Percentiles rank a stretch among this genome's conserved stretches.
Evolutionary conservation across 2,888 invertebrate genomes (phyloP).

Genomic region (Fissipunctia ypsillon): DNA sequence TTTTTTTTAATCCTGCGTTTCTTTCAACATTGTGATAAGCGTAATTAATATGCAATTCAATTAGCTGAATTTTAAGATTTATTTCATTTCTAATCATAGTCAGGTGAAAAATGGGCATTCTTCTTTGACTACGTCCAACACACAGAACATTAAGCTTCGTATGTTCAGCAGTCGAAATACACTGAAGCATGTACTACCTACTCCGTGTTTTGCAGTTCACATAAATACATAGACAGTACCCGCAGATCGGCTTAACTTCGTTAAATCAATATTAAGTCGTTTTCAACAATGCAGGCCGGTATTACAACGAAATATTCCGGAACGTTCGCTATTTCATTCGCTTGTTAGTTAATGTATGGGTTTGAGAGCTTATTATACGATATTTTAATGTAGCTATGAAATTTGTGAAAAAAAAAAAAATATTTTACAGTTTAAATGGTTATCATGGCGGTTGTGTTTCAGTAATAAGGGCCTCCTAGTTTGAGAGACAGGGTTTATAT

Average conservation of each 20-base stretch:
- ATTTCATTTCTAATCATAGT: no score
- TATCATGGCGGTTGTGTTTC: not conserved
- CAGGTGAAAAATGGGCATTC: no score
- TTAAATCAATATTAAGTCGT: constrained; percentile 69
- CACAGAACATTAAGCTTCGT: not conserved
- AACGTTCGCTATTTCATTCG: constrained; percentile 32
- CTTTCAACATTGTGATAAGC: no score
- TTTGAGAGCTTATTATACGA: constrained; percentile 13
- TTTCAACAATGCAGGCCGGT: constrained; percentile 53
- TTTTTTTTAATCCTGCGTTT: no score
- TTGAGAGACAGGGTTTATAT: no score
- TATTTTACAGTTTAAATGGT: not conserved
- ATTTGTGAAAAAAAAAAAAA: not conserved
- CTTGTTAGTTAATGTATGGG: constrained; percentile 23
- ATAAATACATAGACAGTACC: constrained; percentile 21
- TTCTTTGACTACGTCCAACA: no score
- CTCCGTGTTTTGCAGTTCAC: constrained; percentile 3
- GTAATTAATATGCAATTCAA: no score
- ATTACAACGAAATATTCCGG: constrained; percentile 49
- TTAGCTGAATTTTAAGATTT: no score
- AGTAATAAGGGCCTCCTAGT: no score
- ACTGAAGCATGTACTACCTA: constrained; percentile 22
- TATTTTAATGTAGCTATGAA: not conserved
- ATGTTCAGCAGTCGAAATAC: no score
- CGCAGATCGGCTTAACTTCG: constrained; percentile 67